Percentiles rank a stretch among this genome's conserved stretches.
These are phyloP conservation scores for Odontamblyopus rebecca DNA, from an alignment of 2,797 vertebrate genomes.

Conservation along the genomic window DNA sequence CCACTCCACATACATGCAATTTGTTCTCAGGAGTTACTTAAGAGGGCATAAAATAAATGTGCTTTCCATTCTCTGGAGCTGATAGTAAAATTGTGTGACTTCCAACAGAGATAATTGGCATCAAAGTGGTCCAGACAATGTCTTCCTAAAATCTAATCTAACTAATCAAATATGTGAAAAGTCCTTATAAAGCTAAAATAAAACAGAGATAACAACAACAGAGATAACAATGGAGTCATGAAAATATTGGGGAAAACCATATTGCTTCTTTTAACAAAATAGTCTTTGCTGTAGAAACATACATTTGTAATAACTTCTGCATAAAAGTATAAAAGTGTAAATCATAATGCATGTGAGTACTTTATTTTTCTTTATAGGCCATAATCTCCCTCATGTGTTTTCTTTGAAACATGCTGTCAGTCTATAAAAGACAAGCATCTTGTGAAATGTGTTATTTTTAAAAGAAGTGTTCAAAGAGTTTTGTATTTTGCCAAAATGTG, in stretches of 20 bases:
- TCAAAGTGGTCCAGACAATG: not conserved
- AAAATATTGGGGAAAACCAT: no score
- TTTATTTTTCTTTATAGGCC: not conserved
- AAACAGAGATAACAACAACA: no score
- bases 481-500: constrained; percentile 5
- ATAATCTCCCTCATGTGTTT: not conserved
- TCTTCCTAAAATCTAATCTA: not conserved
- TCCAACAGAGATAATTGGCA: not conserved
- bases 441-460: not conserved
- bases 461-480: not conserved
- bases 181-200: no score
- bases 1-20: not conserved
- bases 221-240: no score
- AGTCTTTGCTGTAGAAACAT: no score
- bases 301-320: not conserved
- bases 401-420: not conserved
- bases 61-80: not conserved
- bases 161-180: no score
- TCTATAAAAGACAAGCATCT: not conserved
- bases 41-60: not conserved
- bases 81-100: not conserved
- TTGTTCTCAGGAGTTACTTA: not conserved
- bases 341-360: not conserved
- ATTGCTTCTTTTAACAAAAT: no score
- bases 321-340: not conserved